Base-by-base conservation (phyloP, 2,797 vertebrate species). In the Fistularia tabacaria region DNA sequence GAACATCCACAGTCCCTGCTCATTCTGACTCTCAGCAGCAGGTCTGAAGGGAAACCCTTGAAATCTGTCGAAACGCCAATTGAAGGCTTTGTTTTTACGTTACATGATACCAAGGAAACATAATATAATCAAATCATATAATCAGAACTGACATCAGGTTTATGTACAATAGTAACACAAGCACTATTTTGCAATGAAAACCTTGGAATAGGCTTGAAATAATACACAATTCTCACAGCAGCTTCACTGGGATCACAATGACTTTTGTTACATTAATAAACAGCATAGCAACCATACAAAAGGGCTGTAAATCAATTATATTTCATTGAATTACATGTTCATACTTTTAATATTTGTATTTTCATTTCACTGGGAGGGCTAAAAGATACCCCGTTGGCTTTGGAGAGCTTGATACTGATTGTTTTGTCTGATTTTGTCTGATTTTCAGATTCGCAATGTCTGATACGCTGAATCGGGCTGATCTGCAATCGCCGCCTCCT, bases 131-230 rank as follows among this genome's bases (percentile, higher is more conserved):
- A 58, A 66, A 73, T 54, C 50, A 38, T 54, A 25, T 25, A 49
- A 66, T 69, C 54, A 43, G 49, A 55, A 52, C 1, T 13, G 42
- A 11, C 14, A 57, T 51, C 10, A 2, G 43, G 40, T 45, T 51
- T 46, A 45, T 46, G 41, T 56, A 53, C 43, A 49, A 48, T 7
- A 56, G 59, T 67, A 69, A 71, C 72, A 79, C 61, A 73, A 77
- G 57, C 62, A 41, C 54, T 3, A 38, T 56, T 62, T 59, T 41
- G 59, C 61, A 41, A 57, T 13, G 46, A 44, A 61, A 57, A 62
- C 52, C 38, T n/a, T 14, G 46, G 9, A 54, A 61, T 71, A 62
- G 64, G 64, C 56, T 41, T 54, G 49, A 62, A 71, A 74, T 51
- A 79, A 72, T 42, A 72, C 40, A 49, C 40, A n/a, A 37, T 39